Evolutionary conservation across 92 coral and sea anemone genomes (phyloP), one percentile per base, ranked within the genome.

Genomic region (Chrysogorgia sp.): DNA sequence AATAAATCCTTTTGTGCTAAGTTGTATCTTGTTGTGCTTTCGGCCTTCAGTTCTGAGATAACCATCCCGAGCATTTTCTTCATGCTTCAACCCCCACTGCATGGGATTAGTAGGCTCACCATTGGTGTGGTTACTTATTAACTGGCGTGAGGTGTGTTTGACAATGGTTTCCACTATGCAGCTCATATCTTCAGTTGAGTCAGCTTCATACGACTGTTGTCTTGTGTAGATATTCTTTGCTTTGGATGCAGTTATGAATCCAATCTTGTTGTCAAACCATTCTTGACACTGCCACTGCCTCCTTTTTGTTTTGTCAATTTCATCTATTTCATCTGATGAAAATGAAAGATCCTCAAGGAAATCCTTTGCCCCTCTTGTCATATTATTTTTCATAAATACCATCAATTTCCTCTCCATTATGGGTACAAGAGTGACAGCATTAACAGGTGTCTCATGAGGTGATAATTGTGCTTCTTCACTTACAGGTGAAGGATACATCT

Each of bases 101-200:
- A 28, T 21, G 10, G 68, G 68, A 61, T 33, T 33, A 26, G 5
- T 25, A 20, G 71, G 71, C 23, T 32, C 71, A 47, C 14, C 53
- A 15, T 47, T n/a, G 2, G 14, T 15, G n/a, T 47, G 53, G 53
- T 15, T 6, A 2, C 53, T 6, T 47, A n/a, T 47, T 15, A 15
- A 7, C 53, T 47, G 10, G 10, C 15, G 53, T 47, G 2, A 2
- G 10, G 14, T 47, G n/a, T 47, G 65, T 25, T 59, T 2, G 7
- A 25, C 34, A 7, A 59, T 59, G 25, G 60, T 83, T 68, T 89
- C 79, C 24, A 90, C 82, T 86, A 86, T 15, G 26, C 12, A 13
- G 32, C 45, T 58, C 33, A 55, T 77, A 58, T 32, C 48, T 14
- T 64, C 48, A 33, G n/a, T 13, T 29, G 2, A 14, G 29, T 61